These are phyloP conservation scores for Andrena praecox DNA, from an alignment of 2,888 invertebrate genomes.

Conservation along the genomic window DNA sequence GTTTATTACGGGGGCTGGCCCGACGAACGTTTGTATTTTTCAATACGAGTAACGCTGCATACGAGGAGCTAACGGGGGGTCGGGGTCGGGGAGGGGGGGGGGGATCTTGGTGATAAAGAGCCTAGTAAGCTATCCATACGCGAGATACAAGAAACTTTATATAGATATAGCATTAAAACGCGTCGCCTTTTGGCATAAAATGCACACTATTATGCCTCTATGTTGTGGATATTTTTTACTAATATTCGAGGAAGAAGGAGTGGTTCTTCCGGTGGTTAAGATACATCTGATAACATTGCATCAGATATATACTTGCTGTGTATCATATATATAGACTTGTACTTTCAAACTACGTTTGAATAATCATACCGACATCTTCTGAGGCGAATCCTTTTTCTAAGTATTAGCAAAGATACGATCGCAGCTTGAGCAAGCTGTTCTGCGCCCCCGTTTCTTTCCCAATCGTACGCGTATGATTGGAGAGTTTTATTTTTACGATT, in stretches of 20 bases:
- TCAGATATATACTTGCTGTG: slow-evolving; percentile 65
- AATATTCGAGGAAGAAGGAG: slow-evolving; percentile 52
- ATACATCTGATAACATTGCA: slow-evolving; percentile 52
- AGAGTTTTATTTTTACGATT: slow-evolving; percentile 37
- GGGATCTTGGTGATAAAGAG: slow-evolving; percentile 72
- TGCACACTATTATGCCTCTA: slow-evolving; percentile 66
- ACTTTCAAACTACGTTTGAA: slow-evolving; percentile 56
- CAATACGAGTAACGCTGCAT: slow-evolving; percentile 54
- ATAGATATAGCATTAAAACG: slow-evolving; percentile 68
- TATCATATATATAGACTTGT: slow-evolving; percentile 61
- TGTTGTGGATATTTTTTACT: slow-evolving; percentile 67
- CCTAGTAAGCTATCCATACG: slow-evolving; percentile 69
- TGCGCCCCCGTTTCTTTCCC: slow-evolving; percentile 30
- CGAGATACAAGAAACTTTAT: slow-evolving; percentile 65
- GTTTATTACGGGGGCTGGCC: slow-evolving; percentile 47
- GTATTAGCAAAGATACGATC: slow-evolving; percentile 52
- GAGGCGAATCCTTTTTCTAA: slow-evolving; percentile 41
- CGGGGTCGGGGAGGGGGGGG: slow-evolving; percentile 58
- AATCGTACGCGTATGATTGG: slow-evolving; percentile 12
- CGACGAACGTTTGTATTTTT: slow-evolving; percentile 71
- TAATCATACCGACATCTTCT: slow-evolving; percentile 49
- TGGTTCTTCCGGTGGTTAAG: slow-evolving; percentile 51
- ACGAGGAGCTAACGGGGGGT: slow-evolving; percentile 11
- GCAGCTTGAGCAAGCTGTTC: slow-evolving; percentile 27
- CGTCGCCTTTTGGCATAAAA: slow-evolving; percentile 72